Percentiles rank a stretch among this genome's conserved stretches.
Conservation (phyloP, 1,140 invertebrate genomes). For the Vanessa atalanta region DNA sequence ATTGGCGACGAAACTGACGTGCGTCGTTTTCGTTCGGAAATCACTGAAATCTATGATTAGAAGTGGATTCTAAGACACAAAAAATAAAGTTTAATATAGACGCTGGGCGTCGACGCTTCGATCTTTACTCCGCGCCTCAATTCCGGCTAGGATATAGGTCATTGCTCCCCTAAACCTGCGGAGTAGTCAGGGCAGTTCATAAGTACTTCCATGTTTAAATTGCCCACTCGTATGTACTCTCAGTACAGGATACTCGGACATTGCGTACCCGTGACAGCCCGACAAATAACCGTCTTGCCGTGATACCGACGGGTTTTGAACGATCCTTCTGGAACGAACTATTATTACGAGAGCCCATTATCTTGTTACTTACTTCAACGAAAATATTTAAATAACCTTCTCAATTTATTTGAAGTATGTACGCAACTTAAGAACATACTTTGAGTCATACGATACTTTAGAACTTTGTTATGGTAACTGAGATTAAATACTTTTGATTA, state of each 20-base stretch:
- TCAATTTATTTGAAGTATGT: not conserved
- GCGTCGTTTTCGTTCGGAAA: slow-evolving; percentile 58
- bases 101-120: slow-evolving; percentile 51
- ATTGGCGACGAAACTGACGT: slow-evolving; percentile 56
- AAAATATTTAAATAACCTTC: slow-evolving; percentile 19
- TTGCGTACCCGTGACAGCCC: slow-evolving; percentile 54
- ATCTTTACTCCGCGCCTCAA: slow-evolving; percentile 57
- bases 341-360: slow-evolving; percentile 42
- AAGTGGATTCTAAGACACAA: slow-evolving; percentile 74
- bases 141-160: slow-evolving; percentile 78
- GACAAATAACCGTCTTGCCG: slow-evolving; percentile 57
- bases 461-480: not conserved
- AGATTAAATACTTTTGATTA: not conserved
- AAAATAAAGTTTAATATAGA: slow-evolving; percentile 76
- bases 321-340: slow-evolving; percentile 48
- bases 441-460: not conserved
- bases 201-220: slow-evolving; percentile 78
- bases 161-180: slow-evolving; percentile 79
- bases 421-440: not conserved
- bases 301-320: slow-evolving; percentile 54
- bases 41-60: slow-evolving; percentile 68
- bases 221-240: slow-evolving; percentile 75
- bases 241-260: slow-evolving; percentile 69
- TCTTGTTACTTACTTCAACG: slow-evolving; percentile 21
- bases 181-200: slow-evolving; percentile 75